Base-by-base conservation (phyloP, 2,888 invertebrate genomes). In the Drosophila phalerata region DNA sequence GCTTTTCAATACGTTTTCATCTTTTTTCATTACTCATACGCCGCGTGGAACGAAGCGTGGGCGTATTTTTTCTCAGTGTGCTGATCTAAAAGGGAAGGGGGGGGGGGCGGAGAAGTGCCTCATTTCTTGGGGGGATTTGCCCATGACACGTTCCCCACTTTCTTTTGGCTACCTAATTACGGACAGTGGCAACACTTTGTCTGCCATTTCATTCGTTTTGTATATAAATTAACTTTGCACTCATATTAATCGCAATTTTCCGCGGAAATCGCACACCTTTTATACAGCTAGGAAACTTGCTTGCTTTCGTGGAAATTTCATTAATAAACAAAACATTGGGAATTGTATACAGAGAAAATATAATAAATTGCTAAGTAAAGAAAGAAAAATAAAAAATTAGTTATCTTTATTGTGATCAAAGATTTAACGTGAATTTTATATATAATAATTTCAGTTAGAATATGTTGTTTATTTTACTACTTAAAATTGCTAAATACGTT, bases 11-110 rank as follows among this genome's bases (percentile, higher is more conserved):
- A 69, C 34, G 45, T 56, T 56, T 37, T 34, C 34, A 17, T 37
- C 62, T 56, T 38, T 77, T 77, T 84, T 60, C 67, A 84, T 89
- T 82, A 69, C 83, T 75, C 79, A 85, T 84, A 85, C 85, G 89
- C 69, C 61, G 76, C 79, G 85, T 85, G 49, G 51, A 68, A 57
- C 81, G 60, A 68, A 57, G 15, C 47, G 47, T 53, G 38, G 74
- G 62, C 55, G 49, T 45, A 30, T 13, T 15, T 6, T 6, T 47
- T 40, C 30, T 38, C 49, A 38, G 15, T 40, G 28, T 13, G 61
- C 17, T 52, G 61, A 25, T 52, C 28, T n/a, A n/a, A n/a, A n/a
- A n/a, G n/a, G n/a, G n/a, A n/a, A n/a, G n/a, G n/a, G n/a, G n/a
- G n/a, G n/a, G n/a, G n/a, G n/a, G n/a, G n/a, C n/a, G n/a, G n/a